phyloP scores from a whole-genome alignment of 2,797 vertebrate genomes.

The Varecia variegata region DNA sequence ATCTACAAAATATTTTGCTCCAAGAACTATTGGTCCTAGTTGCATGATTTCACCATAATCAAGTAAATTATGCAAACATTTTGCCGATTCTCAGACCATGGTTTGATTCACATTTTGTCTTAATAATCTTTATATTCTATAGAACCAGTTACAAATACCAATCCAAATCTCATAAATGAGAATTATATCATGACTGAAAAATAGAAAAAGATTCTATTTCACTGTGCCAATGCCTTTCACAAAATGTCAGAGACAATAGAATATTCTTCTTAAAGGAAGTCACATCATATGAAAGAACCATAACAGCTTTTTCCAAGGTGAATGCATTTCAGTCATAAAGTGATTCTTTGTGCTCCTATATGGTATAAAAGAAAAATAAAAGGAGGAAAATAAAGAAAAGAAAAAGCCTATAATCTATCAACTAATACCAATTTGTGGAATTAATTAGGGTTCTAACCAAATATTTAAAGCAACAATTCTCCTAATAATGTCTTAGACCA shows the following conservation, averaged over 20 bases:
- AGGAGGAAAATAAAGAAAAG: neutral
- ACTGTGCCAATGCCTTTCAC: neutral
- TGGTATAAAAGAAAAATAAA: neutral
- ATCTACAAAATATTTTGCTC: neutral
- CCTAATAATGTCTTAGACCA: neutral
- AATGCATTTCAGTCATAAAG: neutral
- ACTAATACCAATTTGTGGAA: neutral
- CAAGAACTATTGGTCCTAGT: neutral
- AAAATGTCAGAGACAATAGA: neutral
- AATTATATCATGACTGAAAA: neutral
- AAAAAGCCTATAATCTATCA: neutral
- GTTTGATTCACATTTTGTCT: neutral
- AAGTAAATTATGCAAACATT: neutral
- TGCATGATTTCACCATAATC: neutral
- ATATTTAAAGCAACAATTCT: neutral
- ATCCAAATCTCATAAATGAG: neutral
- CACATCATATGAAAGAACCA: neutral
- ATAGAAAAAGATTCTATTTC: neutral
- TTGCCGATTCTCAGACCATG: neutral
- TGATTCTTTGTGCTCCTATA: neutral
- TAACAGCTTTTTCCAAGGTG: neutral
- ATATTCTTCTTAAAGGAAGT: neutral
- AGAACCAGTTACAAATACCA: neutral
- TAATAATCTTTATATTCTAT: neutral
- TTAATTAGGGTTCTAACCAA: neutral